phyloP scores from a whole-genome alignment of 2,113 vertebrate species.

The Nicator chloris region DNA sequence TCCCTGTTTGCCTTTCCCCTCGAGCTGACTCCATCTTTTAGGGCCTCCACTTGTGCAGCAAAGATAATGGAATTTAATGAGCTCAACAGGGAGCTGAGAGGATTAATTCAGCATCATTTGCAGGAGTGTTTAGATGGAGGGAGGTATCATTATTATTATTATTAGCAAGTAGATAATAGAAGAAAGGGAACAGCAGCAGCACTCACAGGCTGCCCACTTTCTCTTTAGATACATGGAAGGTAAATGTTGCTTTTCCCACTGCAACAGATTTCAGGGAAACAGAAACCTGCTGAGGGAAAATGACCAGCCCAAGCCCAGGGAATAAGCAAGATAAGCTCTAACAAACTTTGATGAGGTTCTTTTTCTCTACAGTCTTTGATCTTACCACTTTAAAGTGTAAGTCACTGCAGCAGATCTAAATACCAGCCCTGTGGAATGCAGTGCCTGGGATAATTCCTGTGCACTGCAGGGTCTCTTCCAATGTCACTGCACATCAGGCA shows the following conservation, averaged over 20 bases:
- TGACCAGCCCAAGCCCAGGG: not conserved
- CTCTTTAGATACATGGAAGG: not conserved
- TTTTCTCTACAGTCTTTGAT: not conserved
- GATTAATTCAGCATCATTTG: constrained; percentile 51
- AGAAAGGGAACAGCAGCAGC: constrained; percentile 4
- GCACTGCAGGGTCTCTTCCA: not conserved
- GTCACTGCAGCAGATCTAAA: not conserved
- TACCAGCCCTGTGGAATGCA: not conserved
- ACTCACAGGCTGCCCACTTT: not conserved
- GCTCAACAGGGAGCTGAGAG: constrained; percentile 49
- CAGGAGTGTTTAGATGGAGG: constrained; percentile 21
- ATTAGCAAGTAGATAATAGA: not conserved
- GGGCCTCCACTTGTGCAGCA: constrained; percentile 22
- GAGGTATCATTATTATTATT: not conserved
- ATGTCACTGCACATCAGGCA: not conserved
- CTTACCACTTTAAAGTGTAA: not conserved
- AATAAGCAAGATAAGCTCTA: not conserved
- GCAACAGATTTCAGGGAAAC: not conserved
- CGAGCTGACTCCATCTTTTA: constrained; percentile 14
- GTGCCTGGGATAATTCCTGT: not conserved
- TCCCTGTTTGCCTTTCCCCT: not conserved
- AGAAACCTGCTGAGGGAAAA: not conserved
- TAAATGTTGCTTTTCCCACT: not conserved
- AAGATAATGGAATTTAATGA: constrained; percentile 47
- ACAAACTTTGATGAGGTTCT: not conserved